Evolutionary conservation across 2,797 vertebrate genomes (phyloP).

Genomic region (Sebastes trivittatus): DNA sequence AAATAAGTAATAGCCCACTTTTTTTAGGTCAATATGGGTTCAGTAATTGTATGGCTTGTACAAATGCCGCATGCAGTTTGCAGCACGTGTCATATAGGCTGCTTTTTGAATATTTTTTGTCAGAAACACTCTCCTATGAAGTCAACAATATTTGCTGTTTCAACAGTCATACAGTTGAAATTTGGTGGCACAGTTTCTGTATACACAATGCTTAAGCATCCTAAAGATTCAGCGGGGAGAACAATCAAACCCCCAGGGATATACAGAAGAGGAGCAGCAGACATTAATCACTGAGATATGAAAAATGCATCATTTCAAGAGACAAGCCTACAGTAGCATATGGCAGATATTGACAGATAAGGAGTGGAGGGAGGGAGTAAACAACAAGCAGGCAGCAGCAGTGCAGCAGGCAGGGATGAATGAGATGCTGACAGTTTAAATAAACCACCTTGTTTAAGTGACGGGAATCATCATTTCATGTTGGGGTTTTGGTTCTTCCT

Average conservation of each 20-base stretch:
- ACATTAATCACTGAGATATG: constrained; percentile 50
- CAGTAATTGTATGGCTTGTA: no score
- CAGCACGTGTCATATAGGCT: neutral
- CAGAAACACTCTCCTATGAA: neutral
- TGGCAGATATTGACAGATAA: constrained; percentile 36
- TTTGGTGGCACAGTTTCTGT: constrained; percentile 6
- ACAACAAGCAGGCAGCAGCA: constrained; percentile 1
- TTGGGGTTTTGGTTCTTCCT: neutral
- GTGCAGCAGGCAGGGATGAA: neutral
- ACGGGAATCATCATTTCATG: neutral
- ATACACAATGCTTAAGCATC: neutral
- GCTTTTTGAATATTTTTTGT: neutral
- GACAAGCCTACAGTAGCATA: constrained; percentile 26
- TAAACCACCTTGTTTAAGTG: constrained; percentile 8
- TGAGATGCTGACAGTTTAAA: neutral
- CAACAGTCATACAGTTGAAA: constrained; percentile 4
- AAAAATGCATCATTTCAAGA: constrained; percentile 43
- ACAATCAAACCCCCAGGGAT: constrained; percentile 41
- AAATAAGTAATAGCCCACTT: no score
- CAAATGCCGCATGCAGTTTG: neutral
- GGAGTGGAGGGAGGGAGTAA: neutral
- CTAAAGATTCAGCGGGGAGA: constrained; percentile 14
- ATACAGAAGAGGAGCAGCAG: constrained; percentile 7
- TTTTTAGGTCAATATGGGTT: no score
- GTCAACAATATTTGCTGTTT: constrained; percentile 9